Evolutionary conservation across 37 sponge, comb jelly and placozoan genomes (phyloP).

Genomic region (Chondrilla cf. caribensis): DNA sequence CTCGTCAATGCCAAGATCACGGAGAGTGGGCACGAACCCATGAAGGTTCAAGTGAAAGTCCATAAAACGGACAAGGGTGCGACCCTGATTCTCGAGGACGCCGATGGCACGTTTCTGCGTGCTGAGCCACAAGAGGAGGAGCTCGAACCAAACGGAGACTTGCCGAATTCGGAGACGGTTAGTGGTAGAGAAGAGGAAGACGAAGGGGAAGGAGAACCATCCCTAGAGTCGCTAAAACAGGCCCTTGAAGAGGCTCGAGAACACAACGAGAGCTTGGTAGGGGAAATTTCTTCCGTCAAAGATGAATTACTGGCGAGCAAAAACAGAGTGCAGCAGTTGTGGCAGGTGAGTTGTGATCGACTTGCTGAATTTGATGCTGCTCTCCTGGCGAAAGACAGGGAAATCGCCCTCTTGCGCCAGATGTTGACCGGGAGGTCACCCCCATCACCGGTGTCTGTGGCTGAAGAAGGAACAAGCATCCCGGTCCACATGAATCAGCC

Average conservation of each 20-base stretch:
- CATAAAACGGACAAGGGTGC: background rate
- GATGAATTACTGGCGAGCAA: background rate
- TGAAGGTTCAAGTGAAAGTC: background rate
- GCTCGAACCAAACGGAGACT: too few species aligned
- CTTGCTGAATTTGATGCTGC: background rate
- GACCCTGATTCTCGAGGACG: slow-evolving; percentile 16
- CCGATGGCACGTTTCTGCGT: slow-evolving; percentile 28
- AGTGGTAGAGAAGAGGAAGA: background rate
- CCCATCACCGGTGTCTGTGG: too few species aligned
- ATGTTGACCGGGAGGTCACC: background rate
- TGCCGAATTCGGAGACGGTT: too few species aligned
- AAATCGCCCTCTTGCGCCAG: background rate
- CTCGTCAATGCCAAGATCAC: background rate
- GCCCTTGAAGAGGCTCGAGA: background rate
- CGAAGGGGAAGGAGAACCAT: background rate
- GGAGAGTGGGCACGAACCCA: background rate
- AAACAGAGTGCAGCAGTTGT: background rate
- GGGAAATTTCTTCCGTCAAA: background rate
- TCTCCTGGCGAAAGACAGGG: background rate
- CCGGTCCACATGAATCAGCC: too few species aligned
- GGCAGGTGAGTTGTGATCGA: slow-evolving; percentile 14
- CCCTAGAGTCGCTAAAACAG: background rate
- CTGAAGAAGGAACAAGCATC: too few species aligned
- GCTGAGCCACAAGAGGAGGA: background rate
- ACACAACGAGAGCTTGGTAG: background rate